Evolutionary conservation across 1,140 invertebrate genomes (phyloP), one percentile per base, ranked within the genome.

Genomic region (Drosophila ambigua): DNA sequence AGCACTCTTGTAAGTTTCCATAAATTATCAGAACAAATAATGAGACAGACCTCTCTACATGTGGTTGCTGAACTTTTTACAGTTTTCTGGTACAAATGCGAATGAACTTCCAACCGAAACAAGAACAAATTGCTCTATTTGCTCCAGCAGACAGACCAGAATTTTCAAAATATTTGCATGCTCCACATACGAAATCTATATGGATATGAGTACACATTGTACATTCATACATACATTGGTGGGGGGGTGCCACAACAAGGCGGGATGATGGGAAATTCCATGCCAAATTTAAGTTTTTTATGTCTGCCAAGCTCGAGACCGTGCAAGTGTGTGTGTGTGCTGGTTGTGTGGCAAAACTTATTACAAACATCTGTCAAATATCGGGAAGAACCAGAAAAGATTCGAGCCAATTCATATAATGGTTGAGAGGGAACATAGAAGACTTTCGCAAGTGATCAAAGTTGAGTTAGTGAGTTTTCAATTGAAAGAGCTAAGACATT

Each of bases 151-250:
- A 85, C 73, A 84, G 75, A 16, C 69, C 66, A 48, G 64, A 77
- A 68, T 72, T 69, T 77, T 59, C 45, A 58, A 81, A 87, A 81
- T 87, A 84, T 84, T 84, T 87, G 82, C 77, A 67, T 84, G 81
- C 79, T 66, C 81, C 81, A 80, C 76, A 84, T 81, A 59, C 72
- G 71, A 50, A 74, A 39, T 57, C 61, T 58, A 65, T 52, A 64
- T 48, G 41, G 60, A 65, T 52, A 52, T 45, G 15, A 39, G 35
- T 39, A 39, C 35, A 39, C 4, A 39, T 13, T 13, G 35, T 13
- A 39, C 23, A 5, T 8, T 11, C 28, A 57, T 57, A 20, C 20
- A 20, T 20, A 20, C 54, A 81, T 67, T 49, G 57, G 54, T 66
- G 74, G 23, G 9, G 35, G 35, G 35, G 35, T 39, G 35, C 11